Evolutionary conservation across 2,888 invertebrate genomes (phyloP).

Genomic region (Ariolimax columbianus): DNA sequence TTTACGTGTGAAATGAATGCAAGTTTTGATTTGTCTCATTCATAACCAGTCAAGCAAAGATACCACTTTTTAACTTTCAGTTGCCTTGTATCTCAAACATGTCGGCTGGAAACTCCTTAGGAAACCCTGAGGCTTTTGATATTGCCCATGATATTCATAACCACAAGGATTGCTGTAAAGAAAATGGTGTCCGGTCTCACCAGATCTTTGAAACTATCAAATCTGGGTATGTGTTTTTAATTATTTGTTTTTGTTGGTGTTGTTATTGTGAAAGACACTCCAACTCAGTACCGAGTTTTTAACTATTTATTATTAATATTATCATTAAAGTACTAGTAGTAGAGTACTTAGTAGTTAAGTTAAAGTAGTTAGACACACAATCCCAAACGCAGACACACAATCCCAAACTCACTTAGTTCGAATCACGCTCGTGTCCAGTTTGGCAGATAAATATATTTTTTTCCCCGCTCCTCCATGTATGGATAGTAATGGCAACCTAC

Average conservation of each 20-base stretch:
- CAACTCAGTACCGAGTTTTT: no score
- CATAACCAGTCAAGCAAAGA: not conserved
- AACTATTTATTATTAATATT: no score
- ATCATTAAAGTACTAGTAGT: no score
- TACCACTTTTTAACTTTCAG: not conserved
- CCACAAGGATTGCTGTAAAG: conserved; percentile 39
- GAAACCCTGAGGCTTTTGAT: not conserved
- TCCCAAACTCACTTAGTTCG: no score
- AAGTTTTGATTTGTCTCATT: conserved; percentile 21
- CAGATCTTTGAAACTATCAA: conserved; percentile 54
- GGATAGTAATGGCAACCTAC: no score
- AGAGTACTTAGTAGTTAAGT: no score
- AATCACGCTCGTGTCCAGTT: no score
- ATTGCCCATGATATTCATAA: not conserved
- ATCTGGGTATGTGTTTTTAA: conserved; percentile 49
- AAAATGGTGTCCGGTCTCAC: conserved; percentile 46
- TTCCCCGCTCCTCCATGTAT: no score
- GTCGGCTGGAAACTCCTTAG: conserved; percentile 6
- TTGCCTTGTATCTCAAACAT: conserved; percentile 28
- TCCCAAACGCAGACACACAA: no score
- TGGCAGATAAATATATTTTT: no score
- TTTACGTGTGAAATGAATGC: no score
- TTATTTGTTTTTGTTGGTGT: not conserved
- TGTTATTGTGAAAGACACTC: not conserved
- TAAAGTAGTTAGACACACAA: no score